A percentile compares a stretch with the other conserved stretches of the same genome.
phyloP scores from a whole-genome alignment of 2,113 vertebrate genomes.

The Zosterops pallidus region DNA sequence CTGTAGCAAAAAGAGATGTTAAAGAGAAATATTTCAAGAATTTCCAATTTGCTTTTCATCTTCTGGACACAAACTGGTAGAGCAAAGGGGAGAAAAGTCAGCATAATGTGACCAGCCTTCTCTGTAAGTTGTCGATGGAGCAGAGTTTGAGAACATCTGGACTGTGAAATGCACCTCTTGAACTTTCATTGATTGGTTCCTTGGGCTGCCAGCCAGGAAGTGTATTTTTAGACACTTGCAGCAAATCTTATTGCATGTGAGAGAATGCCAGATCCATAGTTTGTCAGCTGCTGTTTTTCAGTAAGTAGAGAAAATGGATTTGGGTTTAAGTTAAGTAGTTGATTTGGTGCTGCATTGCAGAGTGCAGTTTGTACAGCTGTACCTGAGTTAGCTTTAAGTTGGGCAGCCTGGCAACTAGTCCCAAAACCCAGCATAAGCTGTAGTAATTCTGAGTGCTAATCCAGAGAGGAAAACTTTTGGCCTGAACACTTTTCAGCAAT shows the following conservation, averaged over 20 bases:
- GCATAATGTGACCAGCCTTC: neutral
- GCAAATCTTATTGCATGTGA: constrained; percentile 31
- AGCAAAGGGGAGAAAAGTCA: neutral
- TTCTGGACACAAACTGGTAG: neutral
- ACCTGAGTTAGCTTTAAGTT: neutral
- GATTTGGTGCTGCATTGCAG: constrained; percentile 35
- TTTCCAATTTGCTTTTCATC: neutral
- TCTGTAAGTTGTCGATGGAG: neutral
- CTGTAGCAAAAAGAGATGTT: neutral
- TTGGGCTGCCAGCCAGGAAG: constrained; percentile 26
- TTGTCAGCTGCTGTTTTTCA: constrained; percentile 20
- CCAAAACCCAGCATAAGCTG: neutral
- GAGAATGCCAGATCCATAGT: constrained; percentile 23
- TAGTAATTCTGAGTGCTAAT: neutral
- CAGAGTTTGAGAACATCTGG: constrained; percentile 53
- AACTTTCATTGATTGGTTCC: constrained; percentile 52
- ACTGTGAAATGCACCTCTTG: constrained; percentile 41
- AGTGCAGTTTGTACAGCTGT: neutral
- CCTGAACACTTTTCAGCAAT: neutral
- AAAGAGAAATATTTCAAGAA: neutral
- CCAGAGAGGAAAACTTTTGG: neutral
- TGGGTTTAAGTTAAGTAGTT: neutral
- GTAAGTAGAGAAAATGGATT: neutral
- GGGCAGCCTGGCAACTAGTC: neutral
- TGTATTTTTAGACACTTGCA: constrained; percentile 55